Conservation (phyloP, 2,113 vertebrate species). For the Mobula birostris region DNA sequence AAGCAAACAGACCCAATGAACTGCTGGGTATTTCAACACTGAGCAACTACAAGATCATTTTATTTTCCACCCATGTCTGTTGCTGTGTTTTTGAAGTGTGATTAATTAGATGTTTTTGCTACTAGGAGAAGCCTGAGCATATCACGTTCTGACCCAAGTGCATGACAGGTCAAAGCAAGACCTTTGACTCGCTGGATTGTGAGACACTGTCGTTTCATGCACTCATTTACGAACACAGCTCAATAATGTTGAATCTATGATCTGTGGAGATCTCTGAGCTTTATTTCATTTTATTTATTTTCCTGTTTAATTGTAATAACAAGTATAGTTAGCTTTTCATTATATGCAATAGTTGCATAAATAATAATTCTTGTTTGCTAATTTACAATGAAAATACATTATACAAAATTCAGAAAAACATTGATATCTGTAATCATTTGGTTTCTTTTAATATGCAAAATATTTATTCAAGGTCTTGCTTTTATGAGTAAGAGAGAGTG, state of each 20-base stretch:
- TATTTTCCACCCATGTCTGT: not conserved
- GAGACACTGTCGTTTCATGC: constrained; percentile 12
- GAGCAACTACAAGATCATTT: not conserved
- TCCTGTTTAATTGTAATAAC: not conserved
- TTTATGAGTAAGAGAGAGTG: too few species aligned
- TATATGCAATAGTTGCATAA: not conserved
- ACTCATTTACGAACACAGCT: constrained; percentile 4
- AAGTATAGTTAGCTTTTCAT: not conserved
- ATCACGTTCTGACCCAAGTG: constrained; percentile 27
- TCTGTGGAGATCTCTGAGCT: not conserved
- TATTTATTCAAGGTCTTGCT: not conserved
- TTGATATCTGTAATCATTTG: not conserved
- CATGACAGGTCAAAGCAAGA: not conserved
- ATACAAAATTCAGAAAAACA: not conserved
- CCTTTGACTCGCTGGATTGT: constrained; percentile 15
- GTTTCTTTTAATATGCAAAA: not conserved
- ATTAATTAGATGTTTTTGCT: constrained; percentile 22
- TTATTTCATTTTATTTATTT: not conserved
- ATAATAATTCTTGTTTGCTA: not conserved
- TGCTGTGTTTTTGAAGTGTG: constrained; percentile 11
- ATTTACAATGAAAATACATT: not conserved
- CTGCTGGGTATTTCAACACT: not conserved
- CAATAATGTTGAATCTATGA: not conserved
- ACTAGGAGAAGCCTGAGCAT: not conserved
- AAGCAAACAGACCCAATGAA: not conserved